Conservation (phyloP, 2,888 invertebrate species). For the Corythucha ciliata region DNA sequence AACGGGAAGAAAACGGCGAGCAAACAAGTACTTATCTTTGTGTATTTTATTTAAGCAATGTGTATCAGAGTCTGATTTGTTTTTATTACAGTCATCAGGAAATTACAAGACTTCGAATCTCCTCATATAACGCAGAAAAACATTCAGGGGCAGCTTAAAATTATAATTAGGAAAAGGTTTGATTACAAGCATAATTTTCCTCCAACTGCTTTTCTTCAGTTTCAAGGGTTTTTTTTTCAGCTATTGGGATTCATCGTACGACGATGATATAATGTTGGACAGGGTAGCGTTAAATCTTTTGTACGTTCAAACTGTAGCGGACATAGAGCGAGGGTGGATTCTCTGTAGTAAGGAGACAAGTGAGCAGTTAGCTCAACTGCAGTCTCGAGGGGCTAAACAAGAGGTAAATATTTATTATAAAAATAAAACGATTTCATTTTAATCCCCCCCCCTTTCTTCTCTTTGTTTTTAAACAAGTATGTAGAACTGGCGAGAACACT, state of each 20-base stretch:
- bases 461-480: slow-evolving; percentile 52
- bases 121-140: slow-evolving; percentile 86
- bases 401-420: slow-evolving; percentile 49
- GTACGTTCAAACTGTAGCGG: slow-evolving; percentile 77
- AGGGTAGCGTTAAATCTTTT: slow-evolving; percentile 74
- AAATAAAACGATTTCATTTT: not conserved
- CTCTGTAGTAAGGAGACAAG: slow-evolving; percentile 57
- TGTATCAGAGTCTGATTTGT: slow-evolving; percentile 15
- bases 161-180: slow-evolving; percentile 80
- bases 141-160: slow-evolving; percentile 60
- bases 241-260: slow-evolving; percentile 82
- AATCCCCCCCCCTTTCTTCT: no score
- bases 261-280: slow-evolving; percentile 71
- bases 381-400: slow-evolving; percentile 68
- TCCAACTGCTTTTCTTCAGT: not conserved
- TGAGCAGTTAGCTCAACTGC: slow-evolving; percentile 59
- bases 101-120: slow-evolving; percentile 93
- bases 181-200: slow-evolving; percentile 17
- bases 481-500: slow-evolving; percentile 72
- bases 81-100: slow-evolving; percentile 61
- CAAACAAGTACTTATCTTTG: slow-evolving; percentile 46
- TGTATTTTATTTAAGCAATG: not conserved
- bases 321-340: slow-evolving; percentile 82
- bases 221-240: slow-evolving; percentile 44
- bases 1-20: slow-evolving; percentile 61